Base-by-base conservation (phyloP, 2,797 vertebrate genomes). In the Platalea minor region DNA sequence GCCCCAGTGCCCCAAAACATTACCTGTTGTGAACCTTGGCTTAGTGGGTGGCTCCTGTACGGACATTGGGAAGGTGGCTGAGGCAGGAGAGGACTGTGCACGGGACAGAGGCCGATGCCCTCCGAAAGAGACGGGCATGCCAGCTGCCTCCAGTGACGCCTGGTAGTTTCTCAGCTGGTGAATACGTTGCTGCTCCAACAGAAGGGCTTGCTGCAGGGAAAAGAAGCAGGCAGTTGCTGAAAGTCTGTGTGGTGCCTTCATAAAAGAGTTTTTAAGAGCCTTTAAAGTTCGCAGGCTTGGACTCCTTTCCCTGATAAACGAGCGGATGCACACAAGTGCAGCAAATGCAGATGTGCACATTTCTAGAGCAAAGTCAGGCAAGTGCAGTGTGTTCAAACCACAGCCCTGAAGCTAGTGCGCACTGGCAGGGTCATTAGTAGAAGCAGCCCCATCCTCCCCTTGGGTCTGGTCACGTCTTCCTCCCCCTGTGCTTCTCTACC, bases 121-220 rank as follows among this genome's bases (percentile, higher is more conserved):
- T 1, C 99, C 98, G 4, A 99, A 99, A 63, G 98, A 98, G 89
- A 99, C 98, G 0, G 99, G 98, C 95, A 99, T 96, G 51, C 99
- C 99, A 0, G 99, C 99, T 0, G 99, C 99, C 97, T 99, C 99
- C 98, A 99, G 99, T 1, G 99, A 99, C 0, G 99, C 99, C 97
- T 99, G 99, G 95, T 99, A 99, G 97, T 98, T 99, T 91, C 99
- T 99, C 97, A 99, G 98, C 98, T 99, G 99, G 97, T 99, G 99
- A 89, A 99, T 99, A 29, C 99, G 97, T 96, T 99, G 99, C 98
- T 99, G 99, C 96, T 99, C 99, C 98, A 99, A 97, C 61, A 99
- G 95, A 57, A 99, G 97, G 11, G 99, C 99, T 98, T 99, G 99
- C 99, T 99, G 98, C 3, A 8, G 93, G 72, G 4, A 39, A 67